Conservation (phyloP, 2,113 vertebrate genomes). For the Psephotus haematonotus region DNA sequence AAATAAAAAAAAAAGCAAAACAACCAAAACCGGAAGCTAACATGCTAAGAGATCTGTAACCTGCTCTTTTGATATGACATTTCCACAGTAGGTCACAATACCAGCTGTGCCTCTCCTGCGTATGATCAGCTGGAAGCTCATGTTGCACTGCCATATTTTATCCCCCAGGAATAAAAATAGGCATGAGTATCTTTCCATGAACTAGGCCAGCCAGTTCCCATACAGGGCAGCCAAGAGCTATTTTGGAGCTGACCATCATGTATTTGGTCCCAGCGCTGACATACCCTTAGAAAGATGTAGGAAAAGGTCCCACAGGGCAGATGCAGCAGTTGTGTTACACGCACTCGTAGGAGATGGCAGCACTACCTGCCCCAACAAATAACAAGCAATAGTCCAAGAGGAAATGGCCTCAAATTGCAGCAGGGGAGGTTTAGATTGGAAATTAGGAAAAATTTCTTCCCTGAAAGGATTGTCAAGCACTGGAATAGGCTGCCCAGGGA, state of each 20-base stretch:
- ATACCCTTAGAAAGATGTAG: background rate
- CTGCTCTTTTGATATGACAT: background rate
- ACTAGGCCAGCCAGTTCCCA: background rate
- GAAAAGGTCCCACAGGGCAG: background rate
- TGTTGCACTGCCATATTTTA: background rate
- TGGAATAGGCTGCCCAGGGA: background rate
- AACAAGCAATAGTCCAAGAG: background rate
- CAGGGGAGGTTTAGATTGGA: background rate
- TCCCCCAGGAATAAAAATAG: conserved; percentile 9
- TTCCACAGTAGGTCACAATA: background rate
- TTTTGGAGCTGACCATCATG: background rate
- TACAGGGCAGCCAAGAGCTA: conserved; percentile 43
- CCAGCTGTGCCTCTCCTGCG: background rate
- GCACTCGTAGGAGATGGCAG: background rate
- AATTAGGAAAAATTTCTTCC: background rate
- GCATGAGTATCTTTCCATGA: background rate
- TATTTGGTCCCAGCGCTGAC: background rate
- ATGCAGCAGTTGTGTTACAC: rapidly evolving
- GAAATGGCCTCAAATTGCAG: background rate
- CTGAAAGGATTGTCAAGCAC: background rate
- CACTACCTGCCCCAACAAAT: background rate
- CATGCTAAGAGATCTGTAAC: background rate
- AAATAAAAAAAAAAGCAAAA: no score
- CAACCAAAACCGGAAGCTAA: background rate
- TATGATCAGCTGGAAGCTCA: background rate